Base-by-base conservation (phyloP, 2,797 vertebrate species). In the Scarus forsteni region DNA sequence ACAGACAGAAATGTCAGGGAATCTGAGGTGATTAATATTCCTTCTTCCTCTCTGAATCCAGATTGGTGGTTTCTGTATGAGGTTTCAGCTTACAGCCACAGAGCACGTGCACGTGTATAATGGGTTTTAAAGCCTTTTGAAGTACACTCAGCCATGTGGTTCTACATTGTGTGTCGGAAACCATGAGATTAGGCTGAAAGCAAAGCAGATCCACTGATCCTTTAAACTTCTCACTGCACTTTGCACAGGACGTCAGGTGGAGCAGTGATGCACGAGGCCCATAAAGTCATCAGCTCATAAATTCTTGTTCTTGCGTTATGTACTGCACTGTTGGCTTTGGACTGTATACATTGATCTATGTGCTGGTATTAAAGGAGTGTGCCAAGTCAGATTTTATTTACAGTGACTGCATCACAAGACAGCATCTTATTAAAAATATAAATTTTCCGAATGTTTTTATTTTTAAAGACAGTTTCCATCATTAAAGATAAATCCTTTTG, bases 251-350 rank as follows among this genome's bases (percentile, higher is more conserved):
- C 11, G 40, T 76, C 75, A 80, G 66, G 64, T 77, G 75, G 60
- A 51, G 19, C 74, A 39, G 44, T 63, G 68, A 73, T 3, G 16
- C n/a, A 55, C 16, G 68, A 75, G 60, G 43, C 51, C 18, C 71
- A 66, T 84, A 79, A 88, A 88, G 42, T 83, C 70, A 59, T 70
- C 71, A 75, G 64, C 34, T 85, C 55, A 9, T 90, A 85, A 76
- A 75, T 80, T 39, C 56, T 7, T 9, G n/a, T 14, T 49, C 69
- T 56, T 46, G 11, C 59, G 18, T 66, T 13, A 13, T 34, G 34
- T 8, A 39, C 7, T 39, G 45, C 54, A 35, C 12, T 73, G 76
- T 73, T 81, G 80, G 53, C 53, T 80, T 65, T 71, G 52, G 77
- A 67, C 73, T 48, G 52, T 14, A 53, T 36, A 4, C 36, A 7